Conservation (phyloP, 2,113 vertebrate species). For the Phylloscopus trochiloides region DNA sequence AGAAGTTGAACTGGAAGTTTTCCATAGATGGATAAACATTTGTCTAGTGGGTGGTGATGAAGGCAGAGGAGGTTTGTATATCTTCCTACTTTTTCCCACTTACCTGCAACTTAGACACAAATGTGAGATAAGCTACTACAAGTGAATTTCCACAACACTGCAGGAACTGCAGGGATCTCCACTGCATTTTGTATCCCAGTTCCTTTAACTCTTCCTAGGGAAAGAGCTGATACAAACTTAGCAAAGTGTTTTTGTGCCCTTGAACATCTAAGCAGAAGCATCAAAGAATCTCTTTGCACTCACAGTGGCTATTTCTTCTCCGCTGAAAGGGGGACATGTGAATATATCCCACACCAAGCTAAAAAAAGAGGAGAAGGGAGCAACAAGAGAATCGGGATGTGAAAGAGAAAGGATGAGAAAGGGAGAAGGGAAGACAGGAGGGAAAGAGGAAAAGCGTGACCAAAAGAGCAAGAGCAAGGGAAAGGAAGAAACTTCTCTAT, state of each 20-base stretch:
- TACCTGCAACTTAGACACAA: neutral
- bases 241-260: neutral
- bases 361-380: neutral
- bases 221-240: neutral
- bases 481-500: neutral
- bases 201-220: neutral
- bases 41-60: neutral
- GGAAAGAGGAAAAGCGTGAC: neutral
- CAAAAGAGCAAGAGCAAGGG: neutral
- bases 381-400: neutral
- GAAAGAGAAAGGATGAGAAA: neutral
- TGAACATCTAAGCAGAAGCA: neutral
- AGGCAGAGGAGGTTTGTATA: neutral
- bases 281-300: neutral
- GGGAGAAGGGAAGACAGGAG: neutral
- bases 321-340: neutral
- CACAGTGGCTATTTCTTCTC: fast-evolving
- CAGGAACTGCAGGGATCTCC: neutral
- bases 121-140: neutral
- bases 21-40: neutral
- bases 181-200: neutral
- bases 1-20: neutral
- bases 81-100: neutral
- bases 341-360: neutral
- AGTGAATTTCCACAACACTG: neutral